These are phyloP conservation scores for Nesidiocoris tenuis DNA, from an alignment of 2,888 invertebrate genomes.

Conservation along the genomic window DNA sequence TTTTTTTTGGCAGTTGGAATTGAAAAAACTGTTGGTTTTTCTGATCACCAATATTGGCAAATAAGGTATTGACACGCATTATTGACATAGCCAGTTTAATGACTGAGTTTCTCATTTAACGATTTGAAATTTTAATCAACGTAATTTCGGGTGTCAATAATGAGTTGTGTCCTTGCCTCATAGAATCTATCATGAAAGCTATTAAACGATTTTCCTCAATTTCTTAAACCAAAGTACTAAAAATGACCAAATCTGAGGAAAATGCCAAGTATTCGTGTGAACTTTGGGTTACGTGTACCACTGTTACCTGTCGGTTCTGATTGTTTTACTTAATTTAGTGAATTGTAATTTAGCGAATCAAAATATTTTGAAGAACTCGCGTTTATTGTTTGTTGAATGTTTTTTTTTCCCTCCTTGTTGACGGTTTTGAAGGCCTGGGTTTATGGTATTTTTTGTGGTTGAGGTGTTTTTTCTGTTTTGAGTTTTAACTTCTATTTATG, in stretches of 20 bases:
- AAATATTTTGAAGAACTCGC: not conserved
- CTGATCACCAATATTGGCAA: no score
- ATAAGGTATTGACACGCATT: no score
- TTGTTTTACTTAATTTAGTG: not conserved
- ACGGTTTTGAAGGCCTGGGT: not conserved
- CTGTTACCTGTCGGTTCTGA: not conserved
- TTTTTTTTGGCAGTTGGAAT: no score
- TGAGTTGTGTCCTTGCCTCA: no score
- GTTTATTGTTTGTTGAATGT: not conserved
- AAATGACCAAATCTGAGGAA: not conserved
- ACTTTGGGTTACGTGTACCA: not conserved
- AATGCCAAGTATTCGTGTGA: not conserved
- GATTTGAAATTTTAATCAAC: no score
- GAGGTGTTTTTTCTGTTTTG: not conserved
- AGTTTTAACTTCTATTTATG: not conserved
- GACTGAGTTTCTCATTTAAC: no score
- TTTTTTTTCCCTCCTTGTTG: no score
- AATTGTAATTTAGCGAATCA: not conserved
- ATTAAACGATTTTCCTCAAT: not conserved
- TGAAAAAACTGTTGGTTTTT: no score
- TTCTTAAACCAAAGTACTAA: not conserved
- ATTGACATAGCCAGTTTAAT: no score
- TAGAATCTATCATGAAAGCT: no score
- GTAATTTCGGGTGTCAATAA: no score
- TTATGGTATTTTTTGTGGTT: not conserved